Evolutionary conservation across 1,140 invertebrate genomes (phyloP), one percentile per base, ranked within the genome.

Genomic region (Hirudo medicinalis): DNA sequence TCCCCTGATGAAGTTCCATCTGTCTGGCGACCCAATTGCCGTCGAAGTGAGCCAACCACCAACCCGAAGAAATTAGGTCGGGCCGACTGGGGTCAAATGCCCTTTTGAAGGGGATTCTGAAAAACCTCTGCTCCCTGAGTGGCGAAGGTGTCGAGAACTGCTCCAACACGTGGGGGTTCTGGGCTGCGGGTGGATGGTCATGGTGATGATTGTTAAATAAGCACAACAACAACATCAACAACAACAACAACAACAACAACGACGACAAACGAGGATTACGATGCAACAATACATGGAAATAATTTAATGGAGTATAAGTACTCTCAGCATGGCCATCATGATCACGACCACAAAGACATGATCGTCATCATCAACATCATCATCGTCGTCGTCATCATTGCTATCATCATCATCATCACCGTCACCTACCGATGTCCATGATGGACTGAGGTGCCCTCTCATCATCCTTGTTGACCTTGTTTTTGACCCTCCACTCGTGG

Each of bases 11-110:
- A 71, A 97, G 83, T 82, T 97, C 94, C 91, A 98, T 95, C 84
- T 97, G 94, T 20, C 94, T 83, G 4, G 91, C 91, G 68, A 98
- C 94, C 85, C 91, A 98, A 78, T 94, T 89, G 0, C 94, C 94
- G 85, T 97, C 92, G 83, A 98, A 98, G 83, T 98, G 94, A 55
- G 93, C 92, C 82, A 92, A 97, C 94, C 94, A 97, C 87, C 91
- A 91, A 66, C 91, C 72, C 32, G 32, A 25, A 68, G 78, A 77
- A 67, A 78, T 76, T 29, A 72, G 55, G 71, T 79, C 78, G 70
- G 79, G 77, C 27, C 74, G 66, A 22, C 71, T 25, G 49, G 75
- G 66, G 74, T 82, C 82, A 70, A 80, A 78, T 53, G 82, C 88
- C 27, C 91, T 85, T 69, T 91, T 87, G 82, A 97, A 97, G 60